Evolutionary conservation across 2,888 invertebrate genomes (phyloP).

Genomic region (Xestobium rufovillosum): DNA sequence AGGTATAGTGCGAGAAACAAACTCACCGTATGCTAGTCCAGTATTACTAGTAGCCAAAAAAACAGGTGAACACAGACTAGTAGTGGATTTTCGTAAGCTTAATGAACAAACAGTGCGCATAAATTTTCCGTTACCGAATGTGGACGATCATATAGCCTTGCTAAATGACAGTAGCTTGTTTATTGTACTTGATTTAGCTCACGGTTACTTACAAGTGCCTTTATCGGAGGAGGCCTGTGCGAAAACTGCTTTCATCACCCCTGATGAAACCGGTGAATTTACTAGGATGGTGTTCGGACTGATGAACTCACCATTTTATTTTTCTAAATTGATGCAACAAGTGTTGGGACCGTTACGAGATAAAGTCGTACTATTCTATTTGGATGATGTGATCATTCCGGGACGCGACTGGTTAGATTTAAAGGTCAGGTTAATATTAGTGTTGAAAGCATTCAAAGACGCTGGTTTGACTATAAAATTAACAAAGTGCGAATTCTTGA

Average conservation of each 20-base stretch:
- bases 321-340: conserved; percentile 1
- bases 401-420: too few species aligned
- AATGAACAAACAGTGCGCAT: background rate
- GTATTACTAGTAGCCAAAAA: background rate
- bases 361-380: too few species aligned
- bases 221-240: conserved; percentile 5
- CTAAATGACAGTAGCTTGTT: background rate
- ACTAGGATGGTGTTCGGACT: conserved; percentile 8
- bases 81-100: background rate
- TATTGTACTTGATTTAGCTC: conserved; percentile 1
- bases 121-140: background rate
- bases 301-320: conserved; percentile 7
- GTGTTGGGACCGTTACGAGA: conserved; percentile 5
- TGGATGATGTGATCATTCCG: too few species aligned
- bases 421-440: too few species aligned
- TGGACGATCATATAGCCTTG: background rate
- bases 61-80: too few species aligned
- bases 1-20: background rate
- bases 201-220: conserved; percentile 9
- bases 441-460: too few species aligned
- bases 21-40: background rate
- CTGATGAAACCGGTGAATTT: background rate
- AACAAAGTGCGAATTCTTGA: too few species aligned
- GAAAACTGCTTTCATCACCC: too few species aligned
- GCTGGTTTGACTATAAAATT: too few species aligned